Conservation (phyloP, 2,797 vertebrate genomes). For the Aratinga solstitialis region DNA sequence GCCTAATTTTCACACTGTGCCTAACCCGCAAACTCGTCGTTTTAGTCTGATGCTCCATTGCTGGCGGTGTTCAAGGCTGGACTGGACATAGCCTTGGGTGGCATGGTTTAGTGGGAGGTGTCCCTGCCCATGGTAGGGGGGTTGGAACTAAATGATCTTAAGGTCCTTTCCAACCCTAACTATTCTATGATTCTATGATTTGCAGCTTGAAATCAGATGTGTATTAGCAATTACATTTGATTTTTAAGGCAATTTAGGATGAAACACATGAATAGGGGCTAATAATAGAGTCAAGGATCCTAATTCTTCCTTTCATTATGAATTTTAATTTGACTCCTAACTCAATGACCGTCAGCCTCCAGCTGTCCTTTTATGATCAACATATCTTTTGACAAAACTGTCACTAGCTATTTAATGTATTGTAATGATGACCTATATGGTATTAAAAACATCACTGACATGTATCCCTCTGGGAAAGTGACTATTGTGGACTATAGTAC, state of each 20-base stretch:
- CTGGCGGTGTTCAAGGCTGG: no score
- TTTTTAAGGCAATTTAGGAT: background rate
- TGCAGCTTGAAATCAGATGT: background rate
- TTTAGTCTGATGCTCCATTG: background rate
- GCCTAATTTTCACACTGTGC: background rate
- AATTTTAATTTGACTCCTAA: slow-evolving; percentile 50
- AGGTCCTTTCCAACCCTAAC: no score
- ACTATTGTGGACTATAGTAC: background rate
- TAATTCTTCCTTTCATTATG: background rate
- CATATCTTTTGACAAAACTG: slow-evolving; percentile 60
- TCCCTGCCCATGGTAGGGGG: no score
- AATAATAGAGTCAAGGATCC: background rate
- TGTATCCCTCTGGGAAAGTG: slow-evolving; percentile 16
- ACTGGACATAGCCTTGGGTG: no score
- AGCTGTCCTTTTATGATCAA: slow-evolving; percentile 60
- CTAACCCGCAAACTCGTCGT: background rate
- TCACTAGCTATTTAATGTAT: slow-evolving; percentile 56
- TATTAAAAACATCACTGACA: slow-evolving; percentile 17
- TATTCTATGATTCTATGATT: background rate
- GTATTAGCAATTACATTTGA: background rate
- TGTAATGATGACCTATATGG: slow-evolving; percentile 43
- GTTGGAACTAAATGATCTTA: no score
- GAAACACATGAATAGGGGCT: background rate
- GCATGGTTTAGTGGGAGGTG: no score
- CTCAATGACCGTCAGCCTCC: slow-evolving; percentile 35